Evolutionary conservation across 1,140 invertebrate species (phyloP).

Genomic region (Pollicipes pollicipes): DNA sequence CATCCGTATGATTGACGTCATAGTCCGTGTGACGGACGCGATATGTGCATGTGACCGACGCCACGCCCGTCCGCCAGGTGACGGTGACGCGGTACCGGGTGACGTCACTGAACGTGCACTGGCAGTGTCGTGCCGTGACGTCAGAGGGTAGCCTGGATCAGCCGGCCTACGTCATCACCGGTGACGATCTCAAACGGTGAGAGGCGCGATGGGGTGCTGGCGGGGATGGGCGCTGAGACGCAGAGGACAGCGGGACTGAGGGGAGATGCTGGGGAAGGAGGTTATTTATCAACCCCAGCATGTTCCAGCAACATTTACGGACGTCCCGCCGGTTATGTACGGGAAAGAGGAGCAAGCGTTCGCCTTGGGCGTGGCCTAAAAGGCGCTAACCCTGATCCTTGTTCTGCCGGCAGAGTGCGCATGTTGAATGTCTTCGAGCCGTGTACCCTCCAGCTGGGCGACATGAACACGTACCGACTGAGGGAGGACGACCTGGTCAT

Average conservation of each 20-base stretch:
- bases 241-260: no score
- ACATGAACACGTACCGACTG: constrained; percentile 50
- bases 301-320: no score
- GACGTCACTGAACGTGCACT: constrained; percentile 49
- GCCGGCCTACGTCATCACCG: constrained; percentile 5
- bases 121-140: constrained; percentile 52
- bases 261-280: no score
- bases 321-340: no score
- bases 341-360: constrained; percentile 4
- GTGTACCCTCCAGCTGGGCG: constrained; percentile 73
- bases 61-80: constrained; percentile 24
- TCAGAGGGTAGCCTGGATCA: background rate
- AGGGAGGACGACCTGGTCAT: constrained; percentile 38
- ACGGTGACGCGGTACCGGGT: constrained; percentile 43
- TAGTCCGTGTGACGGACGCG: no score
- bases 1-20: no score
- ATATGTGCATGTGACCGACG: no score
- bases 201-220: no score
- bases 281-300: no score
- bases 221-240: no score
- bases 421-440: constrained; percentile 68
- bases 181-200: constrained; percentile 12
- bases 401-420: constrained; percentile 41
- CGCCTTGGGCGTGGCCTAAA: no score
- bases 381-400: constrained; percentile 7